Percentiles rank a stretch among this genome's conserved stretches.
Conservation (phyloP, 2,888 invertebrate genomes). For the Brachypalpus laphriformis region DNA sequence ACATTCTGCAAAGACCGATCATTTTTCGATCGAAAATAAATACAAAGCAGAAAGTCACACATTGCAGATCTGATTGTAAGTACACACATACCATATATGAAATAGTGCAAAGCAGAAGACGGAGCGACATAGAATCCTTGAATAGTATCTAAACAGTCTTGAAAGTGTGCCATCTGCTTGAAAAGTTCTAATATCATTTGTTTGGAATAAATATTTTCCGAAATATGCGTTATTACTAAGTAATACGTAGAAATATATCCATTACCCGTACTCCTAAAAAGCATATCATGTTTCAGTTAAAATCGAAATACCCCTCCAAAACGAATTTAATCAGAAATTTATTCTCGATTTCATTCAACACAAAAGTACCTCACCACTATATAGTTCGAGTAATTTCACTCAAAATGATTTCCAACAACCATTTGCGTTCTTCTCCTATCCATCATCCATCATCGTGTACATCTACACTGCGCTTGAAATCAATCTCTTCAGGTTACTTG, state of each 20-base stretch:
- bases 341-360: constrained; percentile 28
- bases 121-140: too few relatives aligned
- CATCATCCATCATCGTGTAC: constrained; percentile 41
- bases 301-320: background rate
- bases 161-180: too few relatives aligned
- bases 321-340: constrained; percentile 1
- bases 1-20: too few relatives aligned
- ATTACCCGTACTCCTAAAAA: background rate
- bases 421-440: constrained; percentile 29
- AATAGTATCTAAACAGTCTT: too few relatives aligned
- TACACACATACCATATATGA: too few relatives aligned
- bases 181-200: too few relatives aligned
- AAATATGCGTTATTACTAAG: background rate
- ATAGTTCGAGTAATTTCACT: constrained; percentile 27
- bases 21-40: too few relatives aligned
- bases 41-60: too few relatives aligned
- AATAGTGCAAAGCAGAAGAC: too few relatives aligned
- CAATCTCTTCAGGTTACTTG: constrained; percentile 62
- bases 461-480: constrained; percentile 48
- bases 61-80: too few relatives aligned
- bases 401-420: constrained; percentile 32
- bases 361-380: constrained; percentile 2
- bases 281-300: constrained; percentile 6
- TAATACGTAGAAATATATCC: background rate
- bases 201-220: background rate